Base-by-base conservation (phyloP, 1,140 invertebrate species). In the Rhagoletis pomonella region DNA sequence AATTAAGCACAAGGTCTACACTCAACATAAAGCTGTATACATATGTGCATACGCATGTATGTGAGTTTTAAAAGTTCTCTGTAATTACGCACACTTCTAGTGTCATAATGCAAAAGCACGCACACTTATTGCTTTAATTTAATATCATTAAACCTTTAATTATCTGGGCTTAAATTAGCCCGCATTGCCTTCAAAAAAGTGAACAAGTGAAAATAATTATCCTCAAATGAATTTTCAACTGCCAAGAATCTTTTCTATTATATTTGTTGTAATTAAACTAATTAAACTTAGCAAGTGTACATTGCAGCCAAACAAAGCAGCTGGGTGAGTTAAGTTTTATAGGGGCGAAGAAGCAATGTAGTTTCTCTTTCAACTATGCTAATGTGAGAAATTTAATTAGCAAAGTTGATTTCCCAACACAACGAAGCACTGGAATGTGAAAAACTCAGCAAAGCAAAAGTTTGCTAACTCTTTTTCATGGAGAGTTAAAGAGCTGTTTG, bases 331-430 rank as follows among this genome's bases (percentile, higher is more conserved):
- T 14, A 5, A 39, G 29, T 42, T 42, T 67, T 7, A 7, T 29
- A 29, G 29, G 10, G 44, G 44, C 47, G 44, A 44, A 7, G 5
- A 19, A 55, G n/a, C 44, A 81, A 29, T 29, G 29, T 81, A 81
- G 73, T 81, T 81, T 81, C 44, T 9, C 9, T 81, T 55, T 14
- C 17, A 55, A 81, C 73, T 55, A 81, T 81, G 73, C 50, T 55
- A 81, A 81, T 81, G 73, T 47, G 47, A 55, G n/a, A n/a, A 81
- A 81, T 81, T 81, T 81, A 81, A 81, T 81, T 81, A 81, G 73
- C 73, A 81, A 81, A 81, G 73, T 81, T 81, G 47, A 55, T 55
- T 81, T 55, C 9, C 47, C 2, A 29, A 47, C 73, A 55, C 47
- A 81, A 55, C 29, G 47, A 1, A 55, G 44, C 73, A 29, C 47